Evolutionary conservation across 2,888 invertebrate species (phyloP).

Genomic region (Ceramica pisi): DNA sequence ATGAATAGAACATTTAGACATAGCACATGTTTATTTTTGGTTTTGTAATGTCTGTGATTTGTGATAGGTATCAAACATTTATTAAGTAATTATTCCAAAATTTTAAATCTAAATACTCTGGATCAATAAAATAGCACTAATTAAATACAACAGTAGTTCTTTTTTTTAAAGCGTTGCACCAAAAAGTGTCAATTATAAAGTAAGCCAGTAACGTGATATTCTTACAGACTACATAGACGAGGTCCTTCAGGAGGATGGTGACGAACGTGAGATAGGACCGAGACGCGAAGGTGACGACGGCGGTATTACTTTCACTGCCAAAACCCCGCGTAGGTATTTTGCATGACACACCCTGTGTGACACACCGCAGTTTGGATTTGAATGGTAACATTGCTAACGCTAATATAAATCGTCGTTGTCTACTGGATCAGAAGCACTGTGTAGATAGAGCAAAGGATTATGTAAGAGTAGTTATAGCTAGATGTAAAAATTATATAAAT

Average conservation of each 20-base stretch:
- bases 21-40: constrained; percentile 57
- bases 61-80: constrained; percentile 23
- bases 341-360: constrained; percentile 82
- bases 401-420: constrained; percentile 33
- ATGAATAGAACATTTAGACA: constrained; percentile 50
- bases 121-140: constrained; percentile 30
- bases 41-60: constrained; percentile 50
- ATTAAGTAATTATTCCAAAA: constrained; percentile 14
- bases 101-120: not conserved
- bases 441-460: constrained; percentile 49
- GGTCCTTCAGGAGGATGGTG: constrained; percentile 92
- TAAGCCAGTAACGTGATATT: constrained; percentile 43
- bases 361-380: constrained; percentile 82
- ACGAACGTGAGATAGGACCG: constrained; percentile 85
- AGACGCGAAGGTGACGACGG: constrained; percentile 93
- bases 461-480: constrained; percentile 32
- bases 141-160: constrained; percentile 19
- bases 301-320: constrained; percentile 97
- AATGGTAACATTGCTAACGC: constrained; percentile 67
- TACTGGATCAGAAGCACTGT: constrained; percentile 54
- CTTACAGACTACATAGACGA: constrained; percentile 95
- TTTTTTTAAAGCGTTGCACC: constrained; percentile 25
- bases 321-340: constrained; percentile 95
- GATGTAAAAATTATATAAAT: constrained; percentile 18
- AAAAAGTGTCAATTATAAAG: not conserved